A percentile compares a stretch with the other conserved stretches of the same genome.
Conservation (phyloP, 2,888 invertebrate genomes). For the Conchocele bisecta region DNA sequence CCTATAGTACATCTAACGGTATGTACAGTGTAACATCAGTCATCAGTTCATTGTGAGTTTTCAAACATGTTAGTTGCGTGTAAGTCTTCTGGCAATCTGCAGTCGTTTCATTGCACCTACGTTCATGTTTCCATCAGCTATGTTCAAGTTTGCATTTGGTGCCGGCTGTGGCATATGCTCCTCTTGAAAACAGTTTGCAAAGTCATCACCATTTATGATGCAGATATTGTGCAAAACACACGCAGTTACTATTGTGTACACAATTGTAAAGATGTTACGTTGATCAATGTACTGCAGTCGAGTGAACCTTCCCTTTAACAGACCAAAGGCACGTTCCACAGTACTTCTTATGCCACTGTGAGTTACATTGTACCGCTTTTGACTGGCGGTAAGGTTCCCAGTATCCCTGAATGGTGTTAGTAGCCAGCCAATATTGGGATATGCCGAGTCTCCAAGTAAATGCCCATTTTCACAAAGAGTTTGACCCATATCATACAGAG, state of each 20-base stretch:
- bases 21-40: too few species aligned
- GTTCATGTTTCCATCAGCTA: too few species aligned
- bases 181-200: not conserved
- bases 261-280: not conserved
- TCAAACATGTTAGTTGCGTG: too few species aligned
- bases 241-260: not conserved
- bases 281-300: not conserved
- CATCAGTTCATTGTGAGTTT: too few species aligned
- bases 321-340: not conserved
- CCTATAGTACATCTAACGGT: too few species aligned
- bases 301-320: not conserved
- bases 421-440: slow-evolving; percentile 13
- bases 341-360: not conserved
- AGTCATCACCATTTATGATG: slow-evolving; percentile 24
- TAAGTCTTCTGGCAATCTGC: too few species aligned
- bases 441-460: slow-evolving; percentile 33
- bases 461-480: slow-evolving; percentile 20
- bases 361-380: not conserved
- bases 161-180: not conserved
- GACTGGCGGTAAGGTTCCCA: slow-evolving; percentile 11
- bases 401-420: slow-evolving; percentile 33
- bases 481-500: slow-evolving; percentile 6
- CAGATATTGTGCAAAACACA: slow-evolving; percentile 27
- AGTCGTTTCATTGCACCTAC: too few species aligned
- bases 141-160: too few species aligned